These are phyloP conservation scores for Pogonus chalceus DNA, from an alignment of 1,140 invertebrate species.

Conservation along the genomic window DNA sequence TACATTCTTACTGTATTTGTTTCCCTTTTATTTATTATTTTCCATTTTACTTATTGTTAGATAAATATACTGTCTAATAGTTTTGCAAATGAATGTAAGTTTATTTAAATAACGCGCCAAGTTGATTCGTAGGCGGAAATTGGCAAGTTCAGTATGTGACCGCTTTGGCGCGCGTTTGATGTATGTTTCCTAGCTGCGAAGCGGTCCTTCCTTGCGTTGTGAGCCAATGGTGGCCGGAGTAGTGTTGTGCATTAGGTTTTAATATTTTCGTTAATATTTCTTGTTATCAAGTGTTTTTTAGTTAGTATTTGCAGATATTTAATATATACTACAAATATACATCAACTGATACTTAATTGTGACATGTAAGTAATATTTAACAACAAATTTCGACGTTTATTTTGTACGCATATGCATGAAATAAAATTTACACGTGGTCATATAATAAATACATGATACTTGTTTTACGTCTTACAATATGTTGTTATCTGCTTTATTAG, in stretches of 20 bases:
- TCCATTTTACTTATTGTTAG: background rate
- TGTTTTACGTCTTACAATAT: background rate
- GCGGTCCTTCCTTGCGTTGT: background rate
- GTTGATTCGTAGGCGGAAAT: background rate
- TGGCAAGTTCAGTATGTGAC: background rate
- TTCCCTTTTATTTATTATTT: background rate
- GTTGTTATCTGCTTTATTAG: background rate
- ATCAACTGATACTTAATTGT: background rate
- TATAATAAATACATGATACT: background rate
- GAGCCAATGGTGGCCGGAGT: background rate
- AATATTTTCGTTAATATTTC: constrained; percentile 6
- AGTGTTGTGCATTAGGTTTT: constrained; percentile 5
- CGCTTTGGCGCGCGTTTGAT: background rate
- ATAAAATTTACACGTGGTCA: constrained; percentile 4
- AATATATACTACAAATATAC: background rate
- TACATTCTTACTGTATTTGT: constrained; percentile 2
- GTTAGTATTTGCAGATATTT: background rate
- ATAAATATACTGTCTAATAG: background rate
- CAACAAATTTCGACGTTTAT: background rate
- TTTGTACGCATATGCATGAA: background rate
- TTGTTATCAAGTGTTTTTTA: constrained; percentile 2
- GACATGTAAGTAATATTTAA: background rate
- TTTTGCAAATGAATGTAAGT: background rate
- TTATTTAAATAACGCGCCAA: background rate
- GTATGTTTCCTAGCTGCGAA: background rate